Conservation (phyloP, 1,140 invertebrate species). For the Ostrea edulis region DNA sequence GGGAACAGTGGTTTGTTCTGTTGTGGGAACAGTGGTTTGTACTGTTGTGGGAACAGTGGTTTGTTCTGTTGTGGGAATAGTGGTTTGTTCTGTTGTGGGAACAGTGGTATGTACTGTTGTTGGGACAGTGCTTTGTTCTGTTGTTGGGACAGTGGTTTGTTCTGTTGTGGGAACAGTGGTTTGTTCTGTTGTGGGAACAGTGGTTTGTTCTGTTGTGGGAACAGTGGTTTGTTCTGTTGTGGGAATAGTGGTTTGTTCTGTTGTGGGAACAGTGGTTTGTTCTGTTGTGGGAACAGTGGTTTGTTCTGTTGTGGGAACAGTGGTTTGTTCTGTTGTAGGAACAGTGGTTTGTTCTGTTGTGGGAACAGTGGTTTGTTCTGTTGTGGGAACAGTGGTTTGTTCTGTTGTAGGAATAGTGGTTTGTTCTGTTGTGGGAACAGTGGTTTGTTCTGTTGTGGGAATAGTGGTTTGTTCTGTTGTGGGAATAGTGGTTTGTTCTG, state of each 20-base stretch:
- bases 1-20: not conserved
- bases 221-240: not conserved
- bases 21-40: not conserved
- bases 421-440: not conserved
- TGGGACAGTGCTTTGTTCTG: not conserved
- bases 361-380: not conserved
- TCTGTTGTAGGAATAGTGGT: not conserved
- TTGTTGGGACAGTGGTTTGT: not conserved
- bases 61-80: not conserved
- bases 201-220: not conserved
- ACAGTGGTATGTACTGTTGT: not conserved
- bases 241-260: not conserved
- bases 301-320: not conserved
- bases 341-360: not conserved
- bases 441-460: not conserved
- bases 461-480: constrained; percentile 10
- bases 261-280: not conserved
- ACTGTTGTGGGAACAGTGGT: not conserved
- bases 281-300: not conserved
- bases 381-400: not conserved
- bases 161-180: not conserved
- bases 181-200: not conserved
- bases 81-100: not conserved
- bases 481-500: not conserved
- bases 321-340: not conserved